Base-by-base conservation (phyloP, 1,140 invertebrate genomes). In the Diorhabda elongata region DNA sequence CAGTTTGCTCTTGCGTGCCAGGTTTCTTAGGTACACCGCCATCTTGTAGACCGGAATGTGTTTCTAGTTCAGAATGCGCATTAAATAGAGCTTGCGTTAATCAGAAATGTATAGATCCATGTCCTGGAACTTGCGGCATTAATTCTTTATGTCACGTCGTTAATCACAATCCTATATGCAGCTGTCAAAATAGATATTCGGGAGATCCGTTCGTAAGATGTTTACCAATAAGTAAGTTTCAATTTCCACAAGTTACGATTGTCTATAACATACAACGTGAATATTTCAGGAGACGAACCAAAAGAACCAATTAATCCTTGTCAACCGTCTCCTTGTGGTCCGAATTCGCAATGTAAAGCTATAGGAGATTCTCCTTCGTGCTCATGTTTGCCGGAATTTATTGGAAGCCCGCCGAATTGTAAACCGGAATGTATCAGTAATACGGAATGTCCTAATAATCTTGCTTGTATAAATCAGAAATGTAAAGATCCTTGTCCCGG, bases 311-410 rank as follows among this genome's bases (percentile, higher is more conserved):
- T 44, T 57, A 87, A 92, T 78, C 91, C 90, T 8, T 94, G 92
- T 74, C 74, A 89, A 58, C 90, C 90, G 26, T 91, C 90, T 67
- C 92, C 91, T 2, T 95, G 93, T 81, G 93, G 93, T 4, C 87
- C 91, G 0, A 92, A 94, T 79, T 87, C 92, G 4, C 85, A 89
- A 45, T 95, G 93, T 76, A 85, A 87, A 4, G 87, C 89, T 68
- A 81, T 81, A 42, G 78, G 83, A 62, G 85, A 85, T 11, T 81
- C 84, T 7, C 85, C 86, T 2, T 84, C 86, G 44, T 92, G 91
- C 77, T 84, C 86, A 63, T 92, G 91, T 77, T 81, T 87, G 66
- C 83, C 84, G 2, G 85, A 86, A 64, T 91, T 87, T 73, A 85
- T 88, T 62, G 91, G 91, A 56, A 81, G 82, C 6, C 89, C 90